phyloP scores from a whole-genome alignment of 64 coral and sea anemone genomes.

The Porites lutea region DNA sequence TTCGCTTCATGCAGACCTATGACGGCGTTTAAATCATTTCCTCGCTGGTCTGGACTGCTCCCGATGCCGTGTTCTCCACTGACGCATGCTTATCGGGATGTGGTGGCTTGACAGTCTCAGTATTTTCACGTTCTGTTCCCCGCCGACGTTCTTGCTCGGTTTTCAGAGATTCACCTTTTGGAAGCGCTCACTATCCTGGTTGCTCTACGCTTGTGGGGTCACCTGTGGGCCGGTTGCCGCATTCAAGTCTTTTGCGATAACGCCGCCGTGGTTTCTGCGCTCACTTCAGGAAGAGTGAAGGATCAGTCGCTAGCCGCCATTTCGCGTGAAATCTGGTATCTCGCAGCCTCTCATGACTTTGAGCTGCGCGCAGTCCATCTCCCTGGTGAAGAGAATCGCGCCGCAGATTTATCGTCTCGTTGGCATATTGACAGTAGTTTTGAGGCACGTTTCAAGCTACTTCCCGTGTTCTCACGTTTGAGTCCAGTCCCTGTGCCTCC shows the following conservation, averaged over 20 bases:
- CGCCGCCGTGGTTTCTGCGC: not conserved
- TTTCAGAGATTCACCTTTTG: slow-evolving; percentile 9
- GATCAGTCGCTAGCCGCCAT: not conserved
- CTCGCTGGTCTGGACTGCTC: not conserved
- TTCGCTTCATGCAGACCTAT: not conserved
- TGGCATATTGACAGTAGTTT: slow-evolving; percentile 23
- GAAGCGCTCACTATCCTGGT: not conserved
- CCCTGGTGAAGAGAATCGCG: not conserved
- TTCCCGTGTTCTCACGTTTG: not conserved
- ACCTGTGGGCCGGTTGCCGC: not conserved
- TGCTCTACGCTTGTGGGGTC: slow-evolving; percentile 14
- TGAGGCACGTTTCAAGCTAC: not conserved
- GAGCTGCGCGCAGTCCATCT: slow-evolving; percentile 1
- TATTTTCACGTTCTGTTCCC: not conserved
- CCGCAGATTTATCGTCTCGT: slow-evolving; percentile 32
- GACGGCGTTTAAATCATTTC: not conserved
- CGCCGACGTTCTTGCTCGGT: not conserved
- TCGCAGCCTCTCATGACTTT: not conserved
- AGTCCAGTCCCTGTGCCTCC: not conserved
- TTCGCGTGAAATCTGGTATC: slow-evolving; percentile 20
- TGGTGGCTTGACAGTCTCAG: not conserved
- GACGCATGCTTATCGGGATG: slow-evolving; percentile 30
- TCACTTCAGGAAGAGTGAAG: slow-evolving; percentile 5
- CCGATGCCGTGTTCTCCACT: slow-evolving; percentile 25
- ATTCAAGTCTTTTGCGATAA: slow-evolving; percentile 48